Evolutionary conservation across 2,113 vertebrate species (phyloP).

Genomic region (Phoenicopterus ruber): DNA sequence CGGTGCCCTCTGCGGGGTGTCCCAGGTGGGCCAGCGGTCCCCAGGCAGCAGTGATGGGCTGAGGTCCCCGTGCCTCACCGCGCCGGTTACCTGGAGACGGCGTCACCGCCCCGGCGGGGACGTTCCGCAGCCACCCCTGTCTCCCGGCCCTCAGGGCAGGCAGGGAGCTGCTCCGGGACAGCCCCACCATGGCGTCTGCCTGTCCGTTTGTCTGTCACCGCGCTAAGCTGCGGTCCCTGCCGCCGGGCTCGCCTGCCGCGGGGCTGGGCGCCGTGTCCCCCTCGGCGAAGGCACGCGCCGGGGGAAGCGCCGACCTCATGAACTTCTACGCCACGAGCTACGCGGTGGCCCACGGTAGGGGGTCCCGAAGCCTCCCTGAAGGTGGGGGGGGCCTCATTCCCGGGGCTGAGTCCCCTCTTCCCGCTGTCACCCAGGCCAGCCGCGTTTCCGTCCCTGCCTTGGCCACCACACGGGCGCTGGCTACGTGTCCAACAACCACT

Average conservation of each 20-base stretch:
- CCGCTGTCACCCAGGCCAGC: not conserved
- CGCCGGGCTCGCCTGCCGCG: not conserved
- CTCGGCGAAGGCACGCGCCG: not conserved
- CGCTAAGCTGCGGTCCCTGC: not conserved
- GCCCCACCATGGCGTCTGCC: not conserved
- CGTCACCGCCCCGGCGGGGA: fast-evolving
- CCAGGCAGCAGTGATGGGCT: not conserved
- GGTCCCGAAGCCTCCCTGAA: fast-evolving
- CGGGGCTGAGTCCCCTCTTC: not conserved
- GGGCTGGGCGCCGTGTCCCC: constrained; percentile 11
- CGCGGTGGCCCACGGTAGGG: not conserved
- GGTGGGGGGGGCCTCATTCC: fast-evolving
- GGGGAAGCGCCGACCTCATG: constrained; percentile 47
- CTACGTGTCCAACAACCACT: not conserved
- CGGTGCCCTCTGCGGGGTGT: fast-evolving
- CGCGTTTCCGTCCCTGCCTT: fast-evolving
- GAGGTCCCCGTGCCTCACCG: too few species aligned
- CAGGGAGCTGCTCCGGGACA: not conserved
- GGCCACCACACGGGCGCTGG: not conserved
- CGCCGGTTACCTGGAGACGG: not conserved
- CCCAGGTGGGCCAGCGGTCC: too few species aligned
- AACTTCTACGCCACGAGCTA: constrained; percentile 61
- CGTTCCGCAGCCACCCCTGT: not conserved
- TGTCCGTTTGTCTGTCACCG: fast-evolving
- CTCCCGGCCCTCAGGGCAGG: not conserved